Percentiles rank a stretch among this genome's conserved stretches.
These are phyloP conservation scores for Colletes collaris DNA, from an alignment of 2,888 invertebrate species.

Conservation along the genomic window DNA sequence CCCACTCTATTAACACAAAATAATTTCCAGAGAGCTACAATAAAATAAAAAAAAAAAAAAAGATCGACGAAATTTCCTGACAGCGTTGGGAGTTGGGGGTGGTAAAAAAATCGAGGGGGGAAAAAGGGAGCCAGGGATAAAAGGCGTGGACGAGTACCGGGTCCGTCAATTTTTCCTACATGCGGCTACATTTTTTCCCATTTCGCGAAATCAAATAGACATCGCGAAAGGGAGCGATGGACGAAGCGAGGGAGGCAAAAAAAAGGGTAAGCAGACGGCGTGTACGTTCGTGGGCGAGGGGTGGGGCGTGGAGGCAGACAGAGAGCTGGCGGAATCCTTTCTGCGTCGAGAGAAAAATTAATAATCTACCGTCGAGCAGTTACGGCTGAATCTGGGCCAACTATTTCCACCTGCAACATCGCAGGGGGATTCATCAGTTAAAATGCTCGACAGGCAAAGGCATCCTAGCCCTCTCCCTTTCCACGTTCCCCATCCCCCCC, in stretches of 20 bases:
- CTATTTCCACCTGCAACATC: slow-evolving; percentile 66
- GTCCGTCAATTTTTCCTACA: slow-evolving; percentile 35
- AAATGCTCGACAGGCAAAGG: slow-evolving; percentile 62
- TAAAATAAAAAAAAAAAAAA: no score
- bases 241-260: slow-evolving; percentile 32
- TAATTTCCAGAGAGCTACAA: no score
- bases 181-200: slow-evolving; percentile 50
- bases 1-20: no score
- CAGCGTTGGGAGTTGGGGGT: background rate
- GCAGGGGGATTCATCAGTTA: slow-evolving; percentile 67
- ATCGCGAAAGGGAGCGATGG: slow-evolving; percentile 53
- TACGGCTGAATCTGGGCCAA: slow-evolving; percentile 69
- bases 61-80: no score
- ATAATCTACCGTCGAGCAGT: slow-evolving; percentile 66
- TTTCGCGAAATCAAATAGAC: slow-evolving; percentile 65
- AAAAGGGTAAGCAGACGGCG: slow-evolving; percentile 50
- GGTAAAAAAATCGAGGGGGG: background rate
- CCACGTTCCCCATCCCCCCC: no score
- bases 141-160: slow-evolving; percentile 15
- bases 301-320: slow-evolving; percentile 27
- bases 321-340: slow-evolving; percentile 51
- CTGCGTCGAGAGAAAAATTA: slow-evolving; percentile 66
- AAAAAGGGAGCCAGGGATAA: slow-evolving; percentile 4
- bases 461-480: slow-evolving; percentile 1
- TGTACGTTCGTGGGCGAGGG: slow-evolving; percentile 5